Base-by-base conservation (phyloP, 2,113 vertebrate genomes). In the Hypocryptadius cinnamomeus region DNA sequence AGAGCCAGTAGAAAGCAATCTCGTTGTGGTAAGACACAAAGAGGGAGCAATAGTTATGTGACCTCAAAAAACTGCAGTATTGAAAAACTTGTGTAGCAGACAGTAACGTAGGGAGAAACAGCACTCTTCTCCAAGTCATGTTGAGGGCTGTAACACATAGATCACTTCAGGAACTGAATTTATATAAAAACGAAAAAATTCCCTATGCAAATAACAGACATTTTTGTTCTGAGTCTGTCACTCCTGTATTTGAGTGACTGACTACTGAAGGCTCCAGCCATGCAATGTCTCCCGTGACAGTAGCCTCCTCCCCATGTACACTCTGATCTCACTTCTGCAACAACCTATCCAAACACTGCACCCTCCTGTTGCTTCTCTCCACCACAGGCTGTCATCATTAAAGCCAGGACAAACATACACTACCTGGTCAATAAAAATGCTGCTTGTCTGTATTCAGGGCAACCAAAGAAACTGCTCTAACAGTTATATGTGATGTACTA, bases 291-390 rank as follows among this genome's bases (percentile, higher is more conserved):
- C 64, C 23, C 0, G 0, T 33, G 50, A 57, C 42, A 83, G 22
- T 0, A 50, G 53, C 15, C 28, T 57, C 44, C 54, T 44, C 30
- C 20, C 8, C 5, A 13, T 1, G 4, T 15, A 28, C 1, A 8
- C 9, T 48, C 39, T 33, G 39, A 4, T 71, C 31, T 40, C 39
- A 18, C 12, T 76, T 82, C 19, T 48, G 50, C 66, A 82, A 56
- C 22, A 17, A 53, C 8, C 28, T n/a, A 1, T 18, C 3, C 48
- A 50, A 94, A 68, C 48, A 39, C 0, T 42, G 33, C 23, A 79
- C 23, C 22, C 17, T 56, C n/a, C 50, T 59, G 14, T 5, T 48
- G 48, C 30, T 64, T 66, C 31, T 57, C 45, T 70, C 35, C 27
- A 71, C 17, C 31, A 51, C 33, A 60, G 25, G 39, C 25, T 79